A percentile compares a stretch with the other conserved stretches of the same genome.
These are phyloP conservation scores for Temnopleurus reevesii DNA, from an alignment of 53 echinoderm and acorn worm genomes.

Conservation along the genomic window DNA sequence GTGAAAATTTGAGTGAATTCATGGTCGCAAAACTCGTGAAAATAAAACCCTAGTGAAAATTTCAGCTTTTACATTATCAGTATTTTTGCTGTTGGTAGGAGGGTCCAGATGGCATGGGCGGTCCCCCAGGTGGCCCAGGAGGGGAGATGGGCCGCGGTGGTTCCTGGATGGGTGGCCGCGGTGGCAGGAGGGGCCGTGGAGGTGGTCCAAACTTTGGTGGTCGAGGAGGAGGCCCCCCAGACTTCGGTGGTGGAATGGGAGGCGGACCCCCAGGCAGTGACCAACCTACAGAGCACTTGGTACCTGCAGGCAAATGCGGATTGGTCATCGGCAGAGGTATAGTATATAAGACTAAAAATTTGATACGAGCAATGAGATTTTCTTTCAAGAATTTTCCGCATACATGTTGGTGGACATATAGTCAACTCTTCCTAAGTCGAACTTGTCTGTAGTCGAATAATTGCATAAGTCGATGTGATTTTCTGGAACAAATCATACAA, in stretches of 20 bases:
- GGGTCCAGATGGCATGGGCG: conserved; percentile 21
- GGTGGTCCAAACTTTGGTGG: conserved; percentile 70
- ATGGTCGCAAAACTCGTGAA: too few relatives aligned
- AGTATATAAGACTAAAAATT: conserved; percentile 46
- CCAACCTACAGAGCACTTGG: conserved; percentile 65
- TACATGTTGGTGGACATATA: too few relatives aligned
- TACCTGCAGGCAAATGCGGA: conserved; percentile 83
- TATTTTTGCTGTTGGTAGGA: too few relatives aligned
- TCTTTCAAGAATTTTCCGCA: too few relatives aligned
- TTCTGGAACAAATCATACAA: too few relatives aligned
- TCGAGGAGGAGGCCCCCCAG: conserved; percentile 37
- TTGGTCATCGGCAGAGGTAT: conserved; percentile 93
- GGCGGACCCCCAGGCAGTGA: conserved; percentile 51
- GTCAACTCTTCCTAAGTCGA: too few relatives aligned
- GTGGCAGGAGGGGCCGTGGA: conserved; percentile 78
- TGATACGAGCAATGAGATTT: conserved; percentile 57
- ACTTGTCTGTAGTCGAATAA: too few relatives aligned
- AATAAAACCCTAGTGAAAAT: too few relatives aligned
- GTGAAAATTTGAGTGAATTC: too few relatives aligned
- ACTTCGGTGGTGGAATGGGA: conserved; percentile 57
- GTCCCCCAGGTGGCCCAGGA: not conserved
- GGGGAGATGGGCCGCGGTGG: conserved; percentile 22
- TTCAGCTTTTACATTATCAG: too few relatives aligned
- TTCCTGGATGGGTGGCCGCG: conserved; percentile 44
- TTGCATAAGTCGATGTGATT: too few relatives aligned